A percentile compares a stretch with the other conserved stretches of the same genome.
Conservation (phyloP, 2,888 invertebrate genomes). For the Iselma pallidipennis region DNA sequence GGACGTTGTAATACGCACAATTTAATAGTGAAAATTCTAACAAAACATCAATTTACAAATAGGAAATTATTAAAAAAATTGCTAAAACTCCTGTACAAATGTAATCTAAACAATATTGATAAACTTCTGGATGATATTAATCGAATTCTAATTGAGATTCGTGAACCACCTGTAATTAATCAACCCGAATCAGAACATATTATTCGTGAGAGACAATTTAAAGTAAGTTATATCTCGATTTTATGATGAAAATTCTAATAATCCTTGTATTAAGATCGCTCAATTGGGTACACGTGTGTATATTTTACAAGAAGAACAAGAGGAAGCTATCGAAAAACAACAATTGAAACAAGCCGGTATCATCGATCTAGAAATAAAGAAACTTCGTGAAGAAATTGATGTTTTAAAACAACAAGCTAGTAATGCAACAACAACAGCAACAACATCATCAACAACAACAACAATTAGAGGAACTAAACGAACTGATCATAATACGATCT, state of each 20-base stretch:
- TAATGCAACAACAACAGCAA: too few species aligned
- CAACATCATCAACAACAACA: too few species aligned
- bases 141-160: background rate
- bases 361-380: background rate
- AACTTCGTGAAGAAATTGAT: background rate
- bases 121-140: background rate
- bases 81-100: background rate
- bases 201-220: background rate
- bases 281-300: background rate
- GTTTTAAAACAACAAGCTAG: background rate
- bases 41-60: background rate
- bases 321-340: background rate
- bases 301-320: background rate
- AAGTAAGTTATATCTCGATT: background rate
- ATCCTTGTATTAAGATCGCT: background rate
- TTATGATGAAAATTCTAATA: background rate
- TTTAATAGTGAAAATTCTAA: background rate
- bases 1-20: background rate
- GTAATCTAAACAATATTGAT: background rate
- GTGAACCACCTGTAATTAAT: background rate
- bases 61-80: background rate
- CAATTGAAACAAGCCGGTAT: background rate
- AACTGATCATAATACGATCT: background rate
- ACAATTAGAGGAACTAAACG: background rate
- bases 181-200: background rate